Percentiles rank a stretch among this genome's conserved stretches.
Conservation (phyloP, 2,113 vertebrate genomes). For the Paratilapia polleni region DNA sequence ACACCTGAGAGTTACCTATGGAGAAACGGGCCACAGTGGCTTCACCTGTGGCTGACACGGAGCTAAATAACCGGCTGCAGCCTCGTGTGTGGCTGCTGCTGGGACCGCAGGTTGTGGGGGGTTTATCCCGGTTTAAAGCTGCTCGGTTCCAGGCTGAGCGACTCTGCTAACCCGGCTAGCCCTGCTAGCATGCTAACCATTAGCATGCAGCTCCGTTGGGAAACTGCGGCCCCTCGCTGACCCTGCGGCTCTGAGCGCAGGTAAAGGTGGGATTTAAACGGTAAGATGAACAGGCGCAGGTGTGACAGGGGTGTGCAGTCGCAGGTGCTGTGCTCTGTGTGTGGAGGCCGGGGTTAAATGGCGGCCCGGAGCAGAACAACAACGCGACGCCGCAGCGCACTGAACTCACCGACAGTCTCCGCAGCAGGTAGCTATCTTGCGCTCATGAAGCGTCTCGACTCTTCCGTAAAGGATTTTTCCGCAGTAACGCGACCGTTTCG, state of each 20-base stretch:
- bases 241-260: neutral
- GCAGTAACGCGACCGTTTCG: conserved; percentile 12
- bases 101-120: no score
- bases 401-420: conserved; percentile 68
- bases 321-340: neutral
- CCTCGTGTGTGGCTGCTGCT: no score
- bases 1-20: neutral
- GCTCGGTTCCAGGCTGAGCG: no score
- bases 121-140: neutral
- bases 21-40: no score
- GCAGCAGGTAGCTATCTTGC: conserved; percentile 41
- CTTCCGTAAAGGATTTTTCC: conserved; percentile 4
- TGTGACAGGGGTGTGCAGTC: neutral
- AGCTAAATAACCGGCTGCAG: neutral
- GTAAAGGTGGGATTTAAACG: neutral
- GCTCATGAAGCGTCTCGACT: conserved; percentile 16
- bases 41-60: neutral
- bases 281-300: accelerated
- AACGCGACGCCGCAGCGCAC: conserved; percentile 13
- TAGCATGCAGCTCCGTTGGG: neutral
- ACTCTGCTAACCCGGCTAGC: neutral
- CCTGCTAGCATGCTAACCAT: neutral
- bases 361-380: conserved; percentile 53
- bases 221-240: no score
- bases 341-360: conserved; percentile 41